Evolutionary conservation across 2,113 vertebrate genomes (phyloP), one percentile per base, ranked within the genome.

Genomic region (Elaphurus davidianus): DNA sequence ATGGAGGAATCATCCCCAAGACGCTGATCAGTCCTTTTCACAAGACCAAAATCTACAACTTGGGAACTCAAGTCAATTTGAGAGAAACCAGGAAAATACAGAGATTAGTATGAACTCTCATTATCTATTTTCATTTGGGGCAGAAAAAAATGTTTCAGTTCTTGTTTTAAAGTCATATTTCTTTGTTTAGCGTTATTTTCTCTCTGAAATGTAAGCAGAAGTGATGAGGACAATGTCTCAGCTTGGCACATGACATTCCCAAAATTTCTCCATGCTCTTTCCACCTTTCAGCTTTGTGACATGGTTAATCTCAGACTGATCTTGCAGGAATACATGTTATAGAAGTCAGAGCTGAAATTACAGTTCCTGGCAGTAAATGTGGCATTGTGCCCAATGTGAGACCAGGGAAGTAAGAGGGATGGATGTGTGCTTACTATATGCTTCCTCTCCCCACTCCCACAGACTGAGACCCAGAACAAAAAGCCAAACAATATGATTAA

Each of bases 361-460:
- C 4, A 57, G n/a, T 71, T 84, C 3, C 21, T 87, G 28, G 33
- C 3, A 2, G 12, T 30, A 14, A 15, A 12, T 15, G 11, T 60
- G 17, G 2, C 11, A 25, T 28, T 50, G 9, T 43, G 54, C 62
- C 3, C 16, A n/a, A 11, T 1, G 3, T 7, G 1, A 67, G 10
- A 25, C 21, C 40, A 23, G 11, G 9, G 21, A n/a, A 36, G 55
- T 5, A 28, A 96, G 19, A 19, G 28, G 21, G 4, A 8, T 43
- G 16, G 12, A 27, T 25, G 9, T 52, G 14, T 62, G 2, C 2
- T 14, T 82, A 40, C 30, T 28, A 4, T 21, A 0, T 0, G 10
- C 25, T 78, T 43, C 19, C 11, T 85, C 14, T 76, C 45, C 0
- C 21, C 7, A 50, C 47, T 88, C 55, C 36, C 21, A 55, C 6